A percentile compares a stretch with the other conserved stretches of the same genome.
Evolutionary conservation across 2,113 vertebrate genomes (phyloP).

Genomic region (Silurus asotus): DNA sequence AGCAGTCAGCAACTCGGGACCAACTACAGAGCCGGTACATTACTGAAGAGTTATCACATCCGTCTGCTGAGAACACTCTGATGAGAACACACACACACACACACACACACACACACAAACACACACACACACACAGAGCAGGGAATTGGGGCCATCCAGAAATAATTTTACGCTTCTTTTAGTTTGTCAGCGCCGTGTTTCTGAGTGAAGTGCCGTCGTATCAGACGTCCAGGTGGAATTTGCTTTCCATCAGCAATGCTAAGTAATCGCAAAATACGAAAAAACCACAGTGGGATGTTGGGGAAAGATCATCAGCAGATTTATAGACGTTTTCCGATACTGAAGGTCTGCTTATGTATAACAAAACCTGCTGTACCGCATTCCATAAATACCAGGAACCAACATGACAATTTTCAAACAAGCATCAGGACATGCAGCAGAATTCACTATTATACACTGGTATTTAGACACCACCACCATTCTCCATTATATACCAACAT

Average conservation of each 20-base stretch:
- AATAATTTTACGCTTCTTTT: conserved; percentile 38
- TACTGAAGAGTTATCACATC: conserved; percentile 52
- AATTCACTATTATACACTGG: not conserved
- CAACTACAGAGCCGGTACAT: conserved; percentile 34
- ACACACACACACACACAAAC: not conserved
- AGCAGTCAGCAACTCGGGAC: conserved; percentile 60
- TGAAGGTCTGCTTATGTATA: not conserved
- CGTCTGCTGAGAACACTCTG: conserved; percentile 36
- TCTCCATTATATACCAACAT: not conserved
- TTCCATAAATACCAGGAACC: not conserved
- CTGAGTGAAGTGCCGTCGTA: conserved; percentile 5
- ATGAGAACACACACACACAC: not conserved
- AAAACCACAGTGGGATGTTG: not conserved
- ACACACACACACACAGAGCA: not conserved
- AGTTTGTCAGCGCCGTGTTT: conserved; percentile 27
- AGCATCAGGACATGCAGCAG: not conserved
- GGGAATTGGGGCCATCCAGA: conserved; percentile 30
- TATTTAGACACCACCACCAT: not conserved
- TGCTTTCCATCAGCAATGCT: conserved; percentile 15
- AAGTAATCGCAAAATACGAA: conserved; percentile 26
- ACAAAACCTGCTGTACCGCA: not conserved
- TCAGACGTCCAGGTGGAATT: conserved; percentile 17
- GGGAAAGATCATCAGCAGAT: conserved; percentile 7
- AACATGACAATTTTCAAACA: not conserved
- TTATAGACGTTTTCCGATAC: not conserved